Evolutionary conservation across 2,888 invertebrate species (phyloP).

Genomic region (Ganaspis brasiliensis): DNA sequence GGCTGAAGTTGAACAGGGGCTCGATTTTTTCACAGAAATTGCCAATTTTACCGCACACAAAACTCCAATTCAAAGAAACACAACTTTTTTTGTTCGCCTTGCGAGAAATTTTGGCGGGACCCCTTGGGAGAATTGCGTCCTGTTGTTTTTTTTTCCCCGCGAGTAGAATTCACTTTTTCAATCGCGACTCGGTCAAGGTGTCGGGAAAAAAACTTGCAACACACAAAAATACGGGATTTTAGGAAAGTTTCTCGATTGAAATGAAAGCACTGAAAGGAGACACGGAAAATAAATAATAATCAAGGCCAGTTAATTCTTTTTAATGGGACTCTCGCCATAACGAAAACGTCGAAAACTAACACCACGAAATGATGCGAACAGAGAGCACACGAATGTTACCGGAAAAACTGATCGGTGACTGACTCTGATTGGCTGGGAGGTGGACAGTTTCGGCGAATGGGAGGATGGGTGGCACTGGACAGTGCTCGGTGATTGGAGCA

Average conservation of each 20-base stretch:
- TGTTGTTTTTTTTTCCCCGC: background rate
- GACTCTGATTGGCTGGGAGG: background rate
- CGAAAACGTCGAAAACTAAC: conserved; percentile 33
- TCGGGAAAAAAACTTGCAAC: background rate
- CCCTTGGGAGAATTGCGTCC: no score
- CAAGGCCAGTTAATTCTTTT: background rate
- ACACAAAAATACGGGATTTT: background rate
- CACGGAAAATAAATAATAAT: conserved; percentile 1
- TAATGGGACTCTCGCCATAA: conserved; percentile 31
- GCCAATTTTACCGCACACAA: no score
- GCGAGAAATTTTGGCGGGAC: no score
- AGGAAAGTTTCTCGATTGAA: background rate
- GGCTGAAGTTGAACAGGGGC: no score
- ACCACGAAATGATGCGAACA: conserved; percentile 11
- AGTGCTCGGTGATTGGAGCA: background rate
- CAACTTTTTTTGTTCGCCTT: no score
- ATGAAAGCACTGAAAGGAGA: background rate
- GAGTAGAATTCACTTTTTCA: no score
- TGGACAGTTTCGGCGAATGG: background rate
- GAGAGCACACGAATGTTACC: background rate
- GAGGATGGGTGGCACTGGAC: background rate
- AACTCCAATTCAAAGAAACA: no score
- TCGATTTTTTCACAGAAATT: background rate
- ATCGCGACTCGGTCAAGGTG: background rate
- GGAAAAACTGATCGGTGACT: background rate